These are phyloP conservation scores for Drosophila mimetica DNA, from an alignment of 2,888 invertebrate species.

Conservation along the genomic window DNA sequence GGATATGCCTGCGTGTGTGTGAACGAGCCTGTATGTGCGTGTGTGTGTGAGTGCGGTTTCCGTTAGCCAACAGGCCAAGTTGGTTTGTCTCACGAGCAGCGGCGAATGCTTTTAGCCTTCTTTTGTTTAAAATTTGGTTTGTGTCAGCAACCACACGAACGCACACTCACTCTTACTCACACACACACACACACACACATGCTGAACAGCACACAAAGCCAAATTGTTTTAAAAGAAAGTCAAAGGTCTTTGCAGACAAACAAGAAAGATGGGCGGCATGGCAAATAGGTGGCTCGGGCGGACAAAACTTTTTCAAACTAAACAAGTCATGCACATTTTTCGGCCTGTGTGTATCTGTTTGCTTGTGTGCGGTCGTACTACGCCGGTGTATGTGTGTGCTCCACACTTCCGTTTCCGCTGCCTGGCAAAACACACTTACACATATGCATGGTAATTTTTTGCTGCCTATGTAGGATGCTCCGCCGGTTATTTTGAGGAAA, in stretches of 20 bases:
- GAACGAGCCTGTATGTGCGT: constrained; percentile 18
- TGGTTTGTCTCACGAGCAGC: constrained; percentile 72
- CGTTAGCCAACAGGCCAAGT: constrained; percentile 78
- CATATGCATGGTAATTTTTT: constrained; percentile 29
- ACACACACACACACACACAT: constrained; percentile 15
- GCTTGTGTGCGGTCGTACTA: constrained; percentile 28
- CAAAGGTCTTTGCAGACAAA: constrained; percentile 72
- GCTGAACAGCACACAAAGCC: constrained; percentile 49
- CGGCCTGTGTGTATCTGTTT: constrained; percentile 32
- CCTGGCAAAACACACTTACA: constrained; percentile 20
- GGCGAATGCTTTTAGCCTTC: constrained; percentile 70
- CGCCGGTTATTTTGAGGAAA: constrained; percentile 58
- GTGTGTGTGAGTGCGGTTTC: constrained; percentile 73
- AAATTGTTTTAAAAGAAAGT: constrained; percentile 80
- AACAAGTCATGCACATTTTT: constrained; percentile 73
- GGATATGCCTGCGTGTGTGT: constrained; percentile 31
- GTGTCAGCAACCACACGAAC: constrained; percentile 76
- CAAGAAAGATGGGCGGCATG: constrained; percentile 46
- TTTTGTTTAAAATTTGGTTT: constrained; percentile 81
- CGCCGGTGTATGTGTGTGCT: constrained; percentile 37
- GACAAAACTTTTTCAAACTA: constrained; percentile 63
- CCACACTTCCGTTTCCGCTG: constrained; percentile 52
- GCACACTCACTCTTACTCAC: constrained; percentile 47
- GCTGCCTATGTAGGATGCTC: constrained; percentile 28
- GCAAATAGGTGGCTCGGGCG: constrained; percentile 48